phyloP scores from a whole-genome alignment of 1,140 invertebrate species.

The Charaxes varanes region DNA sequence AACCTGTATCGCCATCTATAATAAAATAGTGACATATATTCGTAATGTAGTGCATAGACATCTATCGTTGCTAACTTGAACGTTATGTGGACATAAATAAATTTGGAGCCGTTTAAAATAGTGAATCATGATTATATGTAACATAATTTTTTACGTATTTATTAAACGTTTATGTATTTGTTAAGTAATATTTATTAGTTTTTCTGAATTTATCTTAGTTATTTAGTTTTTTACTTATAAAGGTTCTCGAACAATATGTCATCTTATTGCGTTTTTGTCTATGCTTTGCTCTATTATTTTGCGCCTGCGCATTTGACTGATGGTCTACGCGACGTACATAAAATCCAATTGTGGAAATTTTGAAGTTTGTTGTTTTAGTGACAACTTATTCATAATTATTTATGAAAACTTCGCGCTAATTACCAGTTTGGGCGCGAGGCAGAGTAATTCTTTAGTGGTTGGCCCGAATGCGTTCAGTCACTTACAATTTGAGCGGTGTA shows the following conservation, averaged over 20 bases:
- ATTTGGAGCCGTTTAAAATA: too few species aligned
- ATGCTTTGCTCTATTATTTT: conserved; percentile 69
- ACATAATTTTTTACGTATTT: too few species aligned
- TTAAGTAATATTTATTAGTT: too few species aligned
- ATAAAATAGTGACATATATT: too few species aligned
- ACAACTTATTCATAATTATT: conserved; percentile 67
- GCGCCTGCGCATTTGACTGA: conserved; percentile 71
- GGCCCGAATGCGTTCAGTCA: conserved; percentile 67
- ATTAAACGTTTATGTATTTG: too few species aligned
- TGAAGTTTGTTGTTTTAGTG: conserved; percentile 72
- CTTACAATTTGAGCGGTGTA: conserved; percentile 71
- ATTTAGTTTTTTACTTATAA: too few species aligned
- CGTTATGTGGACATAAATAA: too few species aligned
- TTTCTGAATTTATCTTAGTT: too few species aligned
- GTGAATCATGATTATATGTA: too few species aligned
- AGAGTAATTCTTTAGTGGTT: conserved; percentile 55
- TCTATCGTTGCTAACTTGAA: too few species aligned
- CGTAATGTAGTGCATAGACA: too few species aligned
- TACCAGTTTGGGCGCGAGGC: conserved; percentile 62
- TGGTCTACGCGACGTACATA: conserved; percentile 70
- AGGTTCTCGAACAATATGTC: conserved; percentile 16
- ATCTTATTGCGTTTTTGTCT: conserved; percentile 49
- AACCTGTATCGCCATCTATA: too few species aligned
- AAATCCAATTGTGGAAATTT: conserved; percentile 73
- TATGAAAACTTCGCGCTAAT: conserved; percentile 69